Conservation (phyloP, 2,797 vertebrate species). For the Aplochiton taeniatus region DNA sequence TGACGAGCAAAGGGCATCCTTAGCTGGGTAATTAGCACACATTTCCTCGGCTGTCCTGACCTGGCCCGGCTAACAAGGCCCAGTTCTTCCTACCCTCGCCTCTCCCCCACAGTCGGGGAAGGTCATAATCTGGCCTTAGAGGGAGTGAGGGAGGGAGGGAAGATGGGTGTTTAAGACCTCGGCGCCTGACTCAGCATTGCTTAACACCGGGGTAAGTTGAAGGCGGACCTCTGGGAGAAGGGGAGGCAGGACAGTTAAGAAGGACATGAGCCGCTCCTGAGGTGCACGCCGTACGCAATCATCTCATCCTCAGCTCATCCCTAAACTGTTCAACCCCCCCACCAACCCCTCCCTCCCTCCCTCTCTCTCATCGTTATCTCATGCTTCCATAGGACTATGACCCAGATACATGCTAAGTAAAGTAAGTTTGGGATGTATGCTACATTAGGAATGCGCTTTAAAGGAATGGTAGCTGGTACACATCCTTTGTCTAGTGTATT, state of each 20-base stretch:
- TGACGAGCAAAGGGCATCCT: constrained; percentile 77
- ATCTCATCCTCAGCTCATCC: constrained; percentile 73
- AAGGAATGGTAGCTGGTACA: no score
- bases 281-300: constrained; percentile 65
- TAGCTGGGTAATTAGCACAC: constrained; percentile 79
- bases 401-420: constrained; percentile 47
- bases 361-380: no score
- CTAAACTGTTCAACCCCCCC: constrained; percentile 67
- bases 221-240: constrained; percentile 43
- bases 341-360: constrained; percentile 47
- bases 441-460: not conserved
- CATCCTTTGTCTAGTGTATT: no score
- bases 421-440: constrained; percentile 26
- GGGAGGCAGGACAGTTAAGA: constrained; percentile 62
- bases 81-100: constrained; percentile 54
- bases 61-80: constrained; percentile 74
- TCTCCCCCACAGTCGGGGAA: constrained; percentile 58
- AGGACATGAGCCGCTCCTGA: constrained; percentile 73
- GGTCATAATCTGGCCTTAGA: constrained; percentile 67
- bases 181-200: constrained; percentile 85
- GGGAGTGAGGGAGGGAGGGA: constrained; percentile 31
- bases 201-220: constrained; percentile 46
- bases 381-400: constrained; percentile 42
- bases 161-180: constrained; percentile 69
- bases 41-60: constrained; percentile 68